Evolutionary conservation across 1,140 invertebrate species (phyloP), one percentile per base, ranked within the genome.

Genomic region (Hesperophylax magnus): DNA sequence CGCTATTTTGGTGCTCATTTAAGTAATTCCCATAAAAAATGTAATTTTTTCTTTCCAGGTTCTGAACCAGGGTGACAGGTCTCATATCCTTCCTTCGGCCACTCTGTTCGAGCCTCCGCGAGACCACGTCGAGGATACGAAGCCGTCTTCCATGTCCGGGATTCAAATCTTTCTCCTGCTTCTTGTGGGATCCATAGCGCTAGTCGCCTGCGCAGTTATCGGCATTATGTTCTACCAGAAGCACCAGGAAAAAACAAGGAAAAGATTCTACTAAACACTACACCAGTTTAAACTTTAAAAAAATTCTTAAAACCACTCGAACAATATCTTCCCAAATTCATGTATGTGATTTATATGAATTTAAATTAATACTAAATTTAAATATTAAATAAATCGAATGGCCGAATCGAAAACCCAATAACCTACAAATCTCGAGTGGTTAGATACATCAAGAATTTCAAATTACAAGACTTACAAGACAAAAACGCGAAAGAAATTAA

Each of bases 161-260:
- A 91, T 97, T 39, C 98, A 98, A 89, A 93, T 98, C 69, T 97
- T 98, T 87, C 89, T 98, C 3, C 91, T 97, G 27, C 94, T 98
- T 89, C 89, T 98, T 52, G 90, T 95, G 47, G 93, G 94, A 14
- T 92, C 97, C 4, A 90, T 98, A 11, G 93, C 93, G 0, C 85
- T 98, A 0, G 94, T 96, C 67, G 94, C 94, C 0, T 92, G 94
- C 84, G 93, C 95, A 2, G 94, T 98, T 8, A 92, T 98, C 69
- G 97, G 94, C 53, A 96, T 97, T 77, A 95, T 98, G 91, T 94
- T 97, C 85, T 98, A 98, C 86, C 96, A 97, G 86, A 97, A 98
- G 87, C 93, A 96, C 80, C 95, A 97, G 86, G 96, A 97, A 86
- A 95, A 96, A 83, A 94, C 94, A 83, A 92, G 96, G 86, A 98